Conservation (phyloP, 2,113 vertebrate genomes). For the Amphilophus citrinellus region DNA sequence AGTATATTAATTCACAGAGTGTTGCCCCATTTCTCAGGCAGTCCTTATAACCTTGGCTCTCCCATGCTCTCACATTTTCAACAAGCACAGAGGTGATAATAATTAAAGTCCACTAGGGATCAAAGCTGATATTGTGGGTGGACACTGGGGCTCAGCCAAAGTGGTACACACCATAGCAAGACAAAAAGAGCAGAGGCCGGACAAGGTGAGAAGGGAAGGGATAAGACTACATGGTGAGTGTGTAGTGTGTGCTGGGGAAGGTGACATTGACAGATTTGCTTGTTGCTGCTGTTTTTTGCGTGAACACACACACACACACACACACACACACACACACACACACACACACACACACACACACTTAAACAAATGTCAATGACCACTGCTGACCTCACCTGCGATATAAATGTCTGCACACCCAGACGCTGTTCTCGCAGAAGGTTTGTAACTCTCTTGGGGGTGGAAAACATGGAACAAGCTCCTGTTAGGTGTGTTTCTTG, state of each 20-base stretch:
- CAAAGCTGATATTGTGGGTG: conserved; percentile 26
- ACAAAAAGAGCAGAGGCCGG: conserved; percentile 17
- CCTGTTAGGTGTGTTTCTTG: conserved; percentile 20
- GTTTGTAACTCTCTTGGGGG: conserved; percentile 46
- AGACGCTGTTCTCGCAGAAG: conserved; percentile 26
- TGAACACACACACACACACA: background rate
- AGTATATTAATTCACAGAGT: conserved; percentile 24
- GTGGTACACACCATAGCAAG: conserved; percentile 15
- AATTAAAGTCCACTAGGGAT: conserved; percentile 50
- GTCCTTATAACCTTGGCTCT: conserved; percentile 30
- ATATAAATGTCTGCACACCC: conserved; percentile 45
- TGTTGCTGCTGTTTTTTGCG: conserved; percentile 21
- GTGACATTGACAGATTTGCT: conserved; percentile 48
- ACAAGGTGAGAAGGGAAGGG: conserved; percentile 15
- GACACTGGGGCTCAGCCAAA: conserved; percentile 18
- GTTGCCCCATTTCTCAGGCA: conserved; percentile 21
- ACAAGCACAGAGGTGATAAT: conserved; percentile 33
- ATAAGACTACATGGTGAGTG: conserved; percentile 1
- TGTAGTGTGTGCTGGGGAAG: background rate
- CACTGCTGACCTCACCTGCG: conserved; percentile 39
- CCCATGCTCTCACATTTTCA: conserved; percentile 34
- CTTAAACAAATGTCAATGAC: conserved; percentile 46
- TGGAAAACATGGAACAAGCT: conserved; percentile 52
- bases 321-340: conserved; percentile 2
- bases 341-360: conserved; percentile 18